phyloP scores from a whole-genome alignment of 1,140 invertebrate genomes.

The Drosophila bocqueti region DNA sequence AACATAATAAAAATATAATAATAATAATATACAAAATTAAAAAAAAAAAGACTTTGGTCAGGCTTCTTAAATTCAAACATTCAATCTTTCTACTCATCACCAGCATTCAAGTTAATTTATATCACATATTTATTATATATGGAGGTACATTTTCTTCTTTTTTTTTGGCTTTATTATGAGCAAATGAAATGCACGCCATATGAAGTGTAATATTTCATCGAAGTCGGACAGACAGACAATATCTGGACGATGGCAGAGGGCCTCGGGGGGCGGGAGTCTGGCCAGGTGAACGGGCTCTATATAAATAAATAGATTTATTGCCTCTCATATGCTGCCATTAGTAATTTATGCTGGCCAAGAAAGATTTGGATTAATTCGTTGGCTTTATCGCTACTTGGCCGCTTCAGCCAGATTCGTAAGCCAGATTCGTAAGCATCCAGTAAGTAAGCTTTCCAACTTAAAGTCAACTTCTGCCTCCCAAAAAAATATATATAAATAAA shows the following conservation, averaged over 20 bases:
- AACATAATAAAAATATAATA: no score
- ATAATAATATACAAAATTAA: no score
- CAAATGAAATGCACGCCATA: conserved; percentile 73
- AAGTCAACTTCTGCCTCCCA: conserved; percentile 11
- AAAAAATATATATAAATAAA: neutral
- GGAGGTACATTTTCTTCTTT: neutral
- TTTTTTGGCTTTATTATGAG: conserved; percentile 59
- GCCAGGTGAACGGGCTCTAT: conserved; percentile 46
- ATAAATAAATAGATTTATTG: conserved; percentile 76
- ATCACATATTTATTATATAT: conserved; percentile 18
- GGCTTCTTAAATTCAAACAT: neutral
- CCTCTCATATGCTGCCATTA: conserved; percentile 20
- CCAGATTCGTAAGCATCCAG: conserved; percentile 47
- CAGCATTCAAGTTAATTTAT: conserved; percentile 18
- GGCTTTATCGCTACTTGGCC: conserved; percentile 64
- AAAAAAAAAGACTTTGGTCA: no score
- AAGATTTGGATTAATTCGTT: conserved; percentile 72
- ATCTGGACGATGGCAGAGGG: conserved; percentile 8
- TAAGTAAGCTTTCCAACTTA: conserved; percentile 53
- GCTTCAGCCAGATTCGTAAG: conserved; percentile 27
- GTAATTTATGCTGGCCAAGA: conserved; percentile 70
- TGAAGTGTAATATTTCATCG: conserved; percentile 81
- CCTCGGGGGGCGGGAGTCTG: neutral
- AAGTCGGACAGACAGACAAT: conserved; percentile 39
- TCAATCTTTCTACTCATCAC: neutral